These are phyloP conservation scores for Caenorhabditis wallacei DNA, from an alignment of 2,888 invertebrate species.

Conservation along the genomic window DNA sequence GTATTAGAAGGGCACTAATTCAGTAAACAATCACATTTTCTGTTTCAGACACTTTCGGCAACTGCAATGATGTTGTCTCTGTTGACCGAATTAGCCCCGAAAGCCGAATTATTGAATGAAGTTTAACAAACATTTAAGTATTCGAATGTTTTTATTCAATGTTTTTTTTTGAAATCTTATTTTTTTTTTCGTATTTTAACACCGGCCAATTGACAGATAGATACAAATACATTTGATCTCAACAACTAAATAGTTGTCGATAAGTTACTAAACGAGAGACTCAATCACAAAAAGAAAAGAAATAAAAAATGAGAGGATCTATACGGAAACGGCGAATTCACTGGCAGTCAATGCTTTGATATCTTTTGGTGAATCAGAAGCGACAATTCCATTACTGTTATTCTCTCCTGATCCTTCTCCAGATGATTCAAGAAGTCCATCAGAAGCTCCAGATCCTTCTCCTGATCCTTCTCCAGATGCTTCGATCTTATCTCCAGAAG, in stretches of 20 bases:
- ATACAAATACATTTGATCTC: constrained; percentile 44
- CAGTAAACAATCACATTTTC: neutral
- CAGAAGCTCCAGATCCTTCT: constrained; percentile 26
- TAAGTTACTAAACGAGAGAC: constrained; percentile 55
- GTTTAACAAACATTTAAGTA: constrained; percentile 21
- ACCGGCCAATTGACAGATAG: constrained; percentile 32
- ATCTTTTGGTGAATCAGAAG: constrained; percentile 49
- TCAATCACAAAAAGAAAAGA: constrained; percentile 1
- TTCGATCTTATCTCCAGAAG: constrained; percentile 39
- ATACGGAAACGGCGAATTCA: constrained; percentile 60
- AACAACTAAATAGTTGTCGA: constrained; percentile 47
- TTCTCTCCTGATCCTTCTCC: constrained; percentile 48
- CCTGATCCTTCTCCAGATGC: constrained; percentile 52
- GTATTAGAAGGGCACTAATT: neutral
- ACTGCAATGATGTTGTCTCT: constrained; percentile 40
- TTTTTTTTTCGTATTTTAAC: constrained; percentile 23
- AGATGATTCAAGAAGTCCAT: constrained; percentile 36
- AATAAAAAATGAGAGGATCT: constrained; percentile 5
- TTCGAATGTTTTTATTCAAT: constrained; percentile 1
- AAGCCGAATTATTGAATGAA: constrained; percentile 55
- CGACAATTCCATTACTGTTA: constrained; percentile 10
- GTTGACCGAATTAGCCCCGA: constrained; percentile 56
- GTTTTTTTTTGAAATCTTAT: neutral
- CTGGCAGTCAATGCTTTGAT: constrained; percentile 51
- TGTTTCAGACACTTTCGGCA: constrained; percentile 54